These are phyloP conservation scores for Allygus modestus DNA, from an alignment of 2,888 invertebrate species.

Conservation along the genomic window DNA sequence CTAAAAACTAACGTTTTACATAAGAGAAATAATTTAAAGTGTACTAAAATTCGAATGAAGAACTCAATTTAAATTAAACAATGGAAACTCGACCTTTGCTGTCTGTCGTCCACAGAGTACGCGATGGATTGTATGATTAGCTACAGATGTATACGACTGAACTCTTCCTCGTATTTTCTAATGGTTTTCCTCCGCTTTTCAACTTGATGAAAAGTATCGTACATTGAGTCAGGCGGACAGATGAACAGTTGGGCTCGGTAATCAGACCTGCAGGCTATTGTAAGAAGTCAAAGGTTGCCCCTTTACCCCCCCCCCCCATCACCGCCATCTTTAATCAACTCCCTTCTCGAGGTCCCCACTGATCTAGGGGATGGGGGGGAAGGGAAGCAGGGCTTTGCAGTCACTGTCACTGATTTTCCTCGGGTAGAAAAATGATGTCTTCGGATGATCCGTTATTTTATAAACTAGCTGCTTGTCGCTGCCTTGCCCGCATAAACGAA, in stretches of 20 bases:
- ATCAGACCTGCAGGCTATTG: slow-evolving; percentile 32
- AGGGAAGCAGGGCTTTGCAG: not conserved
- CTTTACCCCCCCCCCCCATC: not conserved
- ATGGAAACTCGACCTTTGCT: no score
- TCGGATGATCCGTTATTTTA: no score
- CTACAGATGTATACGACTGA: no score
- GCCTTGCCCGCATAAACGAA: no score
- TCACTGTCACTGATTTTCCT: not conserved
- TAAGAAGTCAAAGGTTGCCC: slow-evolving; percentile 22
- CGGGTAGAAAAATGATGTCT: not conserved
- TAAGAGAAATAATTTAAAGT: no score
- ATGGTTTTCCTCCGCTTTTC: not conserved
- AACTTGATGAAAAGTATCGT: slow-evolving; percentile 8
- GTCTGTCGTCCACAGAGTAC: no score
- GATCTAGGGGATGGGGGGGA: not conserved
- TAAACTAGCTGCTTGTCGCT: no score
- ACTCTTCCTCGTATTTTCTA: no score
- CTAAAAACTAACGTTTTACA: no score
- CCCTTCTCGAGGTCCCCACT: slow-evolving; percentile 6
- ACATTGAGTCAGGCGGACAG: not conserved
- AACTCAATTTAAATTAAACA: no score
- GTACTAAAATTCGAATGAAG: no score
- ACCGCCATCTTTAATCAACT: slow-evolving; percentile 57
- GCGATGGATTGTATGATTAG: no score
- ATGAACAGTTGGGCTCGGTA: not conserved